Base-by-base conservation (phyloP, 2,113 vertebrate species). In the Pipa parva region DNA sequence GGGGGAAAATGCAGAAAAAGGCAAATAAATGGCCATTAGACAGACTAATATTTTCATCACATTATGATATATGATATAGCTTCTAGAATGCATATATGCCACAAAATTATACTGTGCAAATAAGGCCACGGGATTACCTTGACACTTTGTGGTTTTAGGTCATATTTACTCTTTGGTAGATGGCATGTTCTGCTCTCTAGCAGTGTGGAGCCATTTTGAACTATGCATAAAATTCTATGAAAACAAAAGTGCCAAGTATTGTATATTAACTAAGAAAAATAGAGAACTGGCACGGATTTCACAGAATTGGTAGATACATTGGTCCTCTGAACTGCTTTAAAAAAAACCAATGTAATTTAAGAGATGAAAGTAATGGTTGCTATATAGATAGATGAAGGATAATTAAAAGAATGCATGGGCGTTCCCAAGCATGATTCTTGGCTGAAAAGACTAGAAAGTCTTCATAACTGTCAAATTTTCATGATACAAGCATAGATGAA, bases 1-100 rank as follows among this genome's bases (percentile, higher is more conserved):
- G 71, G 63, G 54, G 25, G 45, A 37, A n/a, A 25, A 21, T 18
- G 12, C 51, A 65, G 33, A 55, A 74, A 73, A 78, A 75, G 73
- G 77, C 68, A 73, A 70, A 58, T 70, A 69, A 73, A 63, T 56
- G 33, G 45, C 52, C 69, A 75, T 81, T 80, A 80, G 78, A 61
- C 69, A 72, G 74, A 67, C 79, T 81, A 77, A 79, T 76, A 69
- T 72, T 76, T 79, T 77, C 73, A 71, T 78, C 74, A 56, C 58
- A 73, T 66, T 72, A 73, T 75, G 65, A 73, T 71, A 70, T 72
- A 68, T 18, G 13, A 15, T 63, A 59, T 42, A 31, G 7, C 18
- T 13, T 27, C 21, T 49, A 18, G 42, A 21, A 51, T 52, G 37
- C 4, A 1, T 10, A 46, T 13, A 20, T 36, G 29, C 45, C 25